phyloP scores from a whole-genome alignment of 2,113 vertebrate genomes.

The Tachysurus vachellii region DNA sequence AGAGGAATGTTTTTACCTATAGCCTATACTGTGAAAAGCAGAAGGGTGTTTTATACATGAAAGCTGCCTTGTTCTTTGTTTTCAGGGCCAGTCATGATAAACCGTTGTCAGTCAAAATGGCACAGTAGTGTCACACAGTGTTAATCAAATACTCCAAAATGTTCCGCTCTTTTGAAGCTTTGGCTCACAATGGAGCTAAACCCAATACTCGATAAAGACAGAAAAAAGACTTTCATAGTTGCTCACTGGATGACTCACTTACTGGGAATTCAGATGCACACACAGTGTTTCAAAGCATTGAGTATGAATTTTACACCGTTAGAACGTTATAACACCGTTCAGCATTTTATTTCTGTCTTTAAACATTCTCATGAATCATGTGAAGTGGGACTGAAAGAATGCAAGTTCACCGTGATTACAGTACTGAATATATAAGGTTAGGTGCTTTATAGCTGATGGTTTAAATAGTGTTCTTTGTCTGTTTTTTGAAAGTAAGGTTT shows the following conservation, averaged over 20 bases:
- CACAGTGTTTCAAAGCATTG: background rate
- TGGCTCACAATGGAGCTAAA: background rate
- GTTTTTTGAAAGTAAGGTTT: background rate
- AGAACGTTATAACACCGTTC: background rate
- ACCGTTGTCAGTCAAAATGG: conserved; percentile 25
- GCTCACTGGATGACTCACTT: background rate
- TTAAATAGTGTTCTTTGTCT: background rate
- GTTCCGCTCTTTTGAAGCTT: conserved; percentile 2
- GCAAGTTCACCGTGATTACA: background rate
- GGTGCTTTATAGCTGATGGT: background rate
- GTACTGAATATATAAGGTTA: background rate
- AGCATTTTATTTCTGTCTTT: too few relatives aligned
- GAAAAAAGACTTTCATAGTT: background rate
- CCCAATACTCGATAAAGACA: conserved; percentile 26
- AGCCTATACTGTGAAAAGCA: background rate
- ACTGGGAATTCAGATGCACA: background rate
- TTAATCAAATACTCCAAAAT: conserved; percentile 28
- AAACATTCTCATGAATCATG: background rate
- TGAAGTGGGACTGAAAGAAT: background rate
- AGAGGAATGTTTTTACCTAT: conserved; percentile 15
- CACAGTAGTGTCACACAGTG: background rate
- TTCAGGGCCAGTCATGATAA: background rate
- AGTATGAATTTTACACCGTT: background rate
- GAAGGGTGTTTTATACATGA: conserved; percentile 17
- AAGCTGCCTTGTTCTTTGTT: background rate